Evolutionary conservation across 2,888 invertebrate species (phyloP).

Genomic region (Poecilus cupreus): DNA sequence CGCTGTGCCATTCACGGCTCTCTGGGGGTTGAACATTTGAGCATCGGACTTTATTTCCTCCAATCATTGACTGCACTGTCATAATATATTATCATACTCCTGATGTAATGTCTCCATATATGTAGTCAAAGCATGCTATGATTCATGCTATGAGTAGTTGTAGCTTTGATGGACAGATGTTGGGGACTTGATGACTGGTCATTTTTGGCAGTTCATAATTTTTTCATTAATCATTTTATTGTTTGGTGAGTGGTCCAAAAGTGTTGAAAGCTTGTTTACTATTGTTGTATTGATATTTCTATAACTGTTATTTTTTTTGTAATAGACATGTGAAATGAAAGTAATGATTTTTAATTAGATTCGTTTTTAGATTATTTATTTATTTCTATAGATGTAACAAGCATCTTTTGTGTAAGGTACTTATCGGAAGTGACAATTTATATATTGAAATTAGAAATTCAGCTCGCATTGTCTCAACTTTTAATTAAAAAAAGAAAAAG

Average conservation of each 20-base stretch:
- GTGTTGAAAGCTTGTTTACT: slow-evolving; percentile 28
- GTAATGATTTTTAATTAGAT: neutral
- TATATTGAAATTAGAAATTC: too few species aligned
- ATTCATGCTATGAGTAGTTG: slow-evolving; percentile 5
- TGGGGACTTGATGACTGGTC: slow-evolving; percentile 31
- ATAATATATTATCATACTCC: slow-evolving; percentile 34
- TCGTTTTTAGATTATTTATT: neutral
- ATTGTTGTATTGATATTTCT: neutral
- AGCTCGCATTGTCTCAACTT: too few species aligned
- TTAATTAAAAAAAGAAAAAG: too few species aligned
- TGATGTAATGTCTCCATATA: slow-evolving; percentile 43
- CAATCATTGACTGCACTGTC: slow-evolving; percentile 43
- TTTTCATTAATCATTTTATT: slow-evolving; percentile 41
- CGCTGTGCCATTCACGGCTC: slow-evolving; percentile 7
- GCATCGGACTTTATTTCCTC: slow-evolving; percentile 19
- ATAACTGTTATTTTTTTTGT: neutral
- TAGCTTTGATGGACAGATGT: slow-evolving; percentile 33
- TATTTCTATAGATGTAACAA: too few species aligned
- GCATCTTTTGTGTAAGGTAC: too few species aligned
- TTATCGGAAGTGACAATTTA: too few species aligned
- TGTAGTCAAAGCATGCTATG: neutral
- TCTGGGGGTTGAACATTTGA: neutral
- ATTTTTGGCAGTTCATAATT: slow-evolving; percentile 44
- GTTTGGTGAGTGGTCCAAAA: neutral
- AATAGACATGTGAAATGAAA: slow-evolving; percentile 14